Conservation (phyloP, 2,113 vertebrate genomes). For the Oceanites oceanicus region DNA sequence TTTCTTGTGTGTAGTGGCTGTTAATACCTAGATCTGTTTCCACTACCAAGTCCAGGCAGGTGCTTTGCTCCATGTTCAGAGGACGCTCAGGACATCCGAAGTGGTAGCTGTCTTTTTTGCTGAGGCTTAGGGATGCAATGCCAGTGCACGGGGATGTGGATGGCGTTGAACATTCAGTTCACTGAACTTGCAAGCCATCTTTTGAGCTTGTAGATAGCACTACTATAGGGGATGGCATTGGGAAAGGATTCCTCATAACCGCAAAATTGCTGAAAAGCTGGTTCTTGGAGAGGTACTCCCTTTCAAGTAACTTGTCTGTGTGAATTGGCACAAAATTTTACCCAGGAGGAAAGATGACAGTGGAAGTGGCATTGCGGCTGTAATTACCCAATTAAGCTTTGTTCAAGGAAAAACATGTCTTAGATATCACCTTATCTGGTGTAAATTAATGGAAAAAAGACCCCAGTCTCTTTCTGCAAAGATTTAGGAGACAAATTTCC, state of each 20-base stretch:
- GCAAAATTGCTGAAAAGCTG: not conserved
- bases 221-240: not conserved
- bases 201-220: not conserved
- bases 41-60: not conserved
- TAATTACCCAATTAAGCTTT: not conserved
- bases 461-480: not conserved
- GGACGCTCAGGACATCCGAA: not conserved
- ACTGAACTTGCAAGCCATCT: not conserved
- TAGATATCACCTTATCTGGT: not conserved
- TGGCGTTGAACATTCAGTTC: accelerated
- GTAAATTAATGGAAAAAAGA: not conserved
- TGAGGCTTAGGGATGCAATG: too few species aligned
- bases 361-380: not conserved
- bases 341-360: not conserved
- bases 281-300: not conserved
- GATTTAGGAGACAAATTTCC: not conserved
- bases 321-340: not conserved
- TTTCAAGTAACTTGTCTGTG: not conserved
- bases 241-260: not conserved
- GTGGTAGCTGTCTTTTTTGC: not conserved
- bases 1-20: not conserved
- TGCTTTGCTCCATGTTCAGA: not conserved
- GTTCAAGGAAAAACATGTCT: not conserved
- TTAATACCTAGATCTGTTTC: not conserved
- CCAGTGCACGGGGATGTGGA: not conserved